phyloP scores from a whole-genome alignment of 2,113 vertebrate genomes.

The Cyprichromis sp. region DNA sequence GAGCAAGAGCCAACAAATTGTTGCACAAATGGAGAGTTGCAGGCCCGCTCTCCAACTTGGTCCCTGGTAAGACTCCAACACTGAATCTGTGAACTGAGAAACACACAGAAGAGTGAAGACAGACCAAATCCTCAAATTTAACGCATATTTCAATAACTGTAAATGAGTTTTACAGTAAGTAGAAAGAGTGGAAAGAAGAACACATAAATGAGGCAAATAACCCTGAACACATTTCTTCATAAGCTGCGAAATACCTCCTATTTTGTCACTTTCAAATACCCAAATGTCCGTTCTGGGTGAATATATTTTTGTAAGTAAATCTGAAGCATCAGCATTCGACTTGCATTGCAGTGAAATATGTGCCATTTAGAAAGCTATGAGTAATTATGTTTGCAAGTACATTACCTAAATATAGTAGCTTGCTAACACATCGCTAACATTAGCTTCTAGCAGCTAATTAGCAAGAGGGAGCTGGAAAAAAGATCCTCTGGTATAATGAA shows the following conservation, averaged over 20 bases:
- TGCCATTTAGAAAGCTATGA: neutral
- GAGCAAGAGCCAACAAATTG: slow-evolving; percentile 80
- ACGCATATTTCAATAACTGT: neutral
- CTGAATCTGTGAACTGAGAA: slow-evolving; percentile 88
- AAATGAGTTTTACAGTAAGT: neutral
- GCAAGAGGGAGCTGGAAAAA: neutral
- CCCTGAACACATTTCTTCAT: neutral
- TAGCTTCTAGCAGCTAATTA: neutral
- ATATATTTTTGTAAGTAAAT: neutral
- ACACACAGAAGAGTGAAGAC: neutral
- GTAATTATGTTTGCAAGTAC: neutral
- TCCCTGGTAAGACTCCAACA: slow-evolving; percentile 86
- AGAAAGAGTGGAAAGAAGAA: neutral
- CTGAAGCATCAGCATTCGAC: neutral
- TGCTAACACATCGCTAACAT: neutral
- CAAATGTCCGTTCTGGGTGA: neutral
- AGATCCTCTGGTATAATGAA: neutral
- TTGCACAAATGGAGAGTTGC: slow-evolving; percentile 95
- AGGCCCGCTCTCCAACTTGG: slow-evolving; percentile 86
- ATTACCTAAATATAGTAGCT: neutral
- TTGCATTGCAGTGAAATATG: neutral
- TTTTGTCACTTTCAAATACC: neutral
- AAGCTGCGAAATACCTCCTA: neutral
- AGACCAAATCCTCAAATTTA: neutral
- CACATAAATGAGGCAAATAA: neutral